Conservation (phyloP, 1,140 invertebrate genomes). For the Scaptomyza montana region DNA sequence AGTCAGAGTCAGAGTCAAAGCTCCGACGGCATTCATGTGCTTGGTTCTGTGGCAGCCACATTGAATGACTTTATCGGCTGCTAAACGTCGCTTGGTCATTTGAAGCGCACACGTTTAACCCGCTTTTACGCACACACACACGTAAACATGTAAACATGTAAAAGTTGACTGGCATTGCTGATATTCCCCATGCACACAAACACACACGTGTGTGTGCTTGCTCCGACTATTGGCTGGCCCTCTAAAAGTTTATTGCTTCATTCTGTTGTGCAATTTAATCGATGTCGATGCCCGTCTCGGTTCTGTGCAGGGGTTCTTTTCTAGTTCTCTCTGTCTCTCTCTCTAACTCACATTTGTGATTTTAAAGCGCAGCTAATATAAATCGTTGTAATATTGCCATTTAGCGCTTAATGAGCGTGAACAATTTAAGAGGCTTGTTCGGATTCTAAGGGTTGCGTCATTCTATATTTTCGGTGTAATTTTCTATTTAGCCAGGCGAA, state of each 20-base stretch:
- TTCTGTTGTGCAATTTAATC: slow-evolving; percentile 81
- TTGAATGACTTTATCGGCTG: slow-evolving; percentile 81
- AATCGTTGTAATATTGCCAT: slow-evolving; percentile 76
- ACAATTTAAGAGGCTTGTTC: slow-evolving; percentile 47
- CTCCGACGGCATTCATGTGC: slow-evolving; percentile 64
- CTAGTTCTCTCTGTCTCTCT: not conserved
- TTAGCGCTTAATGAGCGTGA: slow-evolving; percentile 71
- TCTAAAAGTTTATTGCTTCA: slow-evolving; percentile 82
- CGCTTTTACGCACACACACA: slow-evolving; percentile 69
- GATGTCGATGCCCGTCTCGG: slow-evolving; percentile 62
- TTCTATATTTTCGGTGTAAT: not conserved
- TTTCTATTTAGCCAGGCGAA: slow-evolving; percentile 7
- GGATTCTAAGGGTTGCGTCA: not conserved
- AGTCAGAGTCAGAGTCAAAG: not conserved
- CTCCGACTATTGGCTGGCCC: slow-evolving; percentile 58
- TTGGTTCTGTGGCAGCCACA: slow-evolving; percentile 42
- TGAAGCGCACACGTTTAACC: slow-evolving; percentile 81
- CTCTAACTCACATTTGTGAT: slow-evolving; percentile 35
- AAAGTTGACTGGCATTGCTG: slow-evolving; percentile 37
- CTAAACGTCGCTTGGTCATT: slow-evolving; percentile 81
- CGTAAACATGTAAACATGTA: slow-evolving; percentile 12
- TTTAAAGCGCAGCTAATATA: slow-evolving; percentile 79
- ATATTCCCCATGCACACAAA: slow-evolving; percentile 32
- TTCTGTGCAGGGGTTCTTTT: slow-evolving; percentile 1
- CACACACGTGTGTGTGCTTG: not conserved